A percentile compares a stretch with the other conserved stretches of the same genome.
phyloP scores from a whole-genome alignment of 92 coral and sea anemone genomes.

The Epizoanthus scotinus region DNA sequence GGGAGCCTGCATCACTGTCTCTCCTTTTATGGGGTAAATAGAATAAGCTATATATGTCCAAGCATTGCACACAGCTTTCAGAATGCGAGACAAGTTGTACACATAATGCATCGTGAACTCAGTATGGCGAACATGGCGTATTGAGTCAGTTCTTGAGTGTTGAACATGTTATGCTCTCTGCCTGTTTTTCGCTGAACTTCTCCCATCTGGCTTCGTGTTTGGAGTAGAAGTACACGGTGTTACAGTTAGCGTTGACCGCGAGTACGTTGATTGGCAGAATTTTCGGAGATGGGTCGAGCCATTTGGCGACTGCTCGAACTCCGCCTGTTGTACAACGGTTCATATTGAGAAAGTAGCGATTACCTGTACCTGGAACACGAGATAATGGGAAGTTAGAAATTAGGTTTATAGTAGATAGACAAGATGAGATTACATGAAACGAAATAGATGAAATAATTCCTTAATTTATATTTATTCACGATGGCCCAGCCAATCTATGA shows the following conservation, averaged over 20 bases:
- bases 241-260: slow-evolving; percentile 54
- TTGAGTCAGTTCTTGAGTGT: not conserved
- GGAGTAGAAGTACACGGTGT: slow-evolving; percentile 56
- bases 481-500: too few relatives aligned
- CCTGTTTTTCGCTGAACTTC: not conserved
- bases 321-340: slow-evolving; percentile 84
- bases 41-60: too few relatives aligned
- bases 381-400: not conserved
- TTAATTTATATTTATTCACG: too few relatives aligned
- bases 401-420: too few relatives aligned
- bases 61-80: too few relatives aligned
- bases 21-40: too few relatives aligned
- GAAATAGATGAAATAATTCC: too few relatives aligned
- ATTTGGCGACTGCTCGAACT: slow-evolving; percentile 63
- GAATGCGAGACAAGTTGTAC: too few relatives aligned
- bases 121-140: too few relatives aligned
- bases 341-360: slow-evolving; percentile 71
- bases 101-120: too few relatives aligned
- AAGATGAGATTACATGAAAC: too few relatives aligned
- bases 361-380: slow-evolving; percentile 14
- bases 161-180: not conserved
- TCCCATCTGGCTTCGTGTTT: slow-evolving; percentile 46
- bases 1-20: too few relatives aligned
- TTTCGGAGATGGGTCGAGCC: slow-evolving; percentile 83
- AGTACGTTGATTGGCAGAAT: slow-evolving; percentile 64